Base-by-base conservation (phyloP, 2,888 invertebrate genomes). In the Seira musarum region DNA sequence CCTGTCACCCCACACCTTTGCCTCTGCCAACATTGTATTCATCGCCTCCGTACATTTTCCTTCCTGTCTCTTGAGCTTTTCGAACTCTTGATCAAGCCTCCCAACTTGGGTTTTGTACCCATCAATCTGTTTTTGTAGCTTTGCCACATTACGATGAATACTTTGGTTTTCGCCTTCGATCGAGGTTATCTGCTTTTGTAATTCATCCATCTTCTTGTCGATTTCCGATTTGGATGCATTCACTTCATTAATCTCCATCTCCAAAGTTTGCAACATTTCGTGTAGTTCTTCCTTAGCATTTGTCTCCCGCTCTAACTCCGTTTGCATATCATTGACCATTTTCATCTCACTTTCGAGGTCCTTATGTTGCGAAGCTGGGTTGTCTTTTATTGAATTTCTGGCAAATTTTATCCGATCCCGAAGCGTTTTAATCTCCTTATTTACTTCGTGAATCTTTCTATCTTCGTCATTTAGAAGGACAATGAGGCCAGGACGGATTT, bases 131-230 rank as follows among this genome's bases (percentile, higher is more conserved):
- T 57, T 69, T 13, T 30, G n/a, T 2, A 68, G 19, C 57, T 79
- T 79, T 6, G 19, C 22, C 13, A 69, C 61, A 1, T 19, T 57
- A 0, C 21, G 13, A 8, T 35, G 35, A 1, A 60, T 24, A 22
- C 22, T 30, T 10, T 64, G 53, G 1, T 78, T 53, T 5, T 60
- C 22, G 0, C 61, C 53, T 25, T 72, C 70, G 21, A 66, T 49
- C 1, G 75, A 40, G 0, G 64, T 25, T 25, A 73, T 15, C 60
- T 78, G 63, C 10, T n/a, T 35, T 57, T 68, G 77, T 3, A 81
- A n/a, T 1, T 66, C 22, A 3, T 70, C 68, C 65, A 82, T 73
- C 35, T 82, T 73, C n/a, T 40, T 24, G 5, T 30, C 64, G 49
- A 79, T 63, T n/a, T 53, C 35, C 22, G n/a, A 40, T 21, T 72